Base-by-base conservation (phyloP, 2,797 vertebrate species). In the Enteromius anoplus region DNA sequence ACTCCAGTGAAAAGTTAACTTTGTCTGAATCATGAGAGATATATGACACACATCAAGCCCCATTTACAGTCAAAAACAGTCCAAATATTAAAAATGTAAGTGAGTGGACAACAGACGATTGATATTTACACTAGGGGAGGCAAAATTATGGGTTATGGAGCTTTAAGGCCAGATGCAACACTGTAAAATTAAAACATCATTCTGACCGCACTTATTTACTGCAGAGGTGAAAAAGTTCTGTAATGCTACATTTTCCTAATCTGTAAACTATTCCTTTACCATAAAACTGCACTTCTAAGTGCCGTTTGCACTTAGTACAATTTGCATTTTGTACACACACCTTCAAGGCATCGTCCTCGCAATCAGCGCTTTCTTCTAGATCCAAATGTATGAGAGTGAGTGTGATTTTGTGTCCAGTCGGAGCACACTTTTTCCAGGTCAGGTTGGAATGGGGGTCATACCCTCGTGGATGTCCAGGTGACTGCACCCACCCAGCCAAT, bases 311-410 rank as follows among this genome's bases (percentile, higher is more conserved):
- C 26, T 26, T 26, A 26, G 34, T 53, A 53, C 9, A 32, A 19
- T 29, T 29, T 29, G 4, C 11, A 7, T 42, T 69, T 69, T 71
- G 45, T 19, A 17, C 15, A 66, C 82, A 75, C 92, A 98, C 97
- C 96, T 96, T 93, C 84, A 98, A 88, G 1, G 90, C 94, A 85
- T 99, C 97, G 0, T 97, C 96, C 45, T 94, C 92, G 2, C 98
- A 98, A 87, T 94, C 81, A 26, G 93, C 88, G 0, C 97, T 98
- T 26, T 94, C 93, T 84, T 99, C 97, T 4, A 99, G 89, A 87
- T 99, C 96, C 90, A 98, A 82, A 85, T 99, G 96, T 29, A 94
- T 93, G 88, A 99, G 94, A 76, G 92, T 94, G 85, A 99, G 93
- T 32, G 40, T 93, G 75, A 98, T 90, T n/a, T 89, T 92, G 14